Percentiles rank a stretch among this genome's conserved stretches.
Conservation (phyloP, 2,113 vertebrate species). For the Glaucomys volans region DNA sequence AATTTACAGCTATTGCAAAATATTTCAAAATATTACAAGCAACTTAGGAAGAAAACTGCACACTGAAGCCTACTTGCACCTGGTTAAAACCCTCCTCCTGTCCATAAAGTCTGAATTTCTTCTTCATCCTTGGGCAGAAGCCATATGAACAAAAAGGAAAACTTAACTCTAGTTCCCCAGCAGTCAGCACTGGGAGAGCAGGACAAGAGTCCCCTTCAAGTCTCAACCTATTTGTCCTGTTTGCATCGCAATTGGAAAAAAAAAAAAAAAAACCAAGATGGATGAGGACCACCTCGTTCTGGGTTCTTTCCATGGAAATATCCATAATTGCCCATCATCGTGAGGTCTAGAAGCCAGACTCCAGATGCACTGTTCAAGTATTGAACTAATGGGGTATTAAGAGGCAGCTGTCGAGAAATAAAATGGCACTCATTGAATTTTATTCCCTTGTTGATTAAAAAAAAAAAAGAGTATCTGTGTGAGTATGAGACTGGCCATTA, state of each 20-base stretch:
- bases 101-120: not conserved
- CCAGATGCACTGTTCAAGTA: not conserved
- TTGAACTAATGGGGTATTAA: not conserved
- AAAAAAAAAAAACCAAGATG: not conserved
- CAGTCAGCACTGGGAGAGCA: not conserved
- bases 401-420: constrained; percentile 8
- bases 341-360: not conserved
- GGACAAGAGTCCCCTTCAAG: not conserved
- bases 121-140: not conserved
- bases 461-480: not conserved
- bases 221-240: not conserved
- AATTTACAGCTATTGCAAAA: not conserved
- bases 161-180: not conserved
- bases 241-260: not conserved
- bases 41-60: not conserved
- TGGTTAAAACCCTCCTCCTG: not conserved
- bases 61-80: not conserved
- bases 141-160: not conserved
- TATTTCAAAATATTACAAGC: constrained; percentile 2
- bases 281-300: not conserved
- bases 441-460: not conserved
- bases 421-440: not conserved
- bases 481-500: not conserved
- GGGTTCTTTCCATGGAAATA: not conserved
- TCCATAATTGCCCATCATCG: not conserved